Percentiles rank a stretch among this genome's conserved stretches.
Evolutionary conservation across 2,113 vertebrate genomes (phyloP).

Genomic region (Craseonycteris thonglongyai): DNA sequence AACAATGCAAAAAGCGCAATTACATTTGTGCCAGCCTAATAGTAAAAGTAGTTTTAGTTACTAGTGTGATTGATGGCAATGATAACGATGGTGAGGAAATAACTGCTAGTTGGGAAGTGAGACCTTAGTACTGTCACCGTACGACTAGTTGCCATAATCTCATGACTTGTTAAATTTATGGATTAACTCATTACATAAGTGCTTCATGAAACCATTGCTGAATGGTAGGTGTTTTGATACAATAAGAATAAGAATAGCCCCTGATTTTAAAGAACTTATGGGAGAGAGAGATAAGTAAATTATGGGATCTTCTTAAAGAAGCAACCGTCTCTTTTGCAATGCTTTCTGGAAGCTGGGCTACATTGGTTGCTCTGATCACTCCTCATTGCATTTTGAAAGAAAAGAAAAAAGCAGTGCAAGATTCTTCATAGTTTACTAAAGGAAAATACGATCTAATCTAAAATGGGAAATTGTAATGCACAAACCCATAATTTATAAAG

Average conservation of each 20-base stretch:
- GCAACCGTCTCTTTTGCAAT: neutral
- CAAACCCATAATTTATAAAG: neutral
- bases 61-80: neutral
- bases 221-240: neutral
- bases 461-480: neutral
- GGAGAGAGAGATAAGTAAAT: neutral
- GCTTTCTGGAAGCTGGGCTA: no score
- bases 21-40: no score
- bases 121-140: neutral
- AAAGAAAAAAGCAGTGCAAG: neutral
- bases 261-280: neutral
- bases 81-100: neutral
- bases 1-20: no score
- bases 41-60: constrained; percentile 7
- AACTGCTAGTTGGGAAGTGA: neutral
- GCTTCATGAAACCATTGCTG: neutral
- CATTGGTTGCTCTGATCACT: no score
- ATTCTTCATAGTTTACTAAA: neutral
- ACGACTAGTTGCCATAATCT: neutral
- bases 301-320: neutral
- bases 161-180: neutral
- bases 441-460: neutral
- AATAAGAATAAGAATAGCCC: neutral
- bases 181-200: neutral
- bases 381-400: no score